A percentile compares a stretch with the other conserved stretches of the same genome.
Evolutionary conservation across 2,797 vertebrate genomes (phyloP).

Genomic region (Enteromius afrohamiltoni): DNA sequence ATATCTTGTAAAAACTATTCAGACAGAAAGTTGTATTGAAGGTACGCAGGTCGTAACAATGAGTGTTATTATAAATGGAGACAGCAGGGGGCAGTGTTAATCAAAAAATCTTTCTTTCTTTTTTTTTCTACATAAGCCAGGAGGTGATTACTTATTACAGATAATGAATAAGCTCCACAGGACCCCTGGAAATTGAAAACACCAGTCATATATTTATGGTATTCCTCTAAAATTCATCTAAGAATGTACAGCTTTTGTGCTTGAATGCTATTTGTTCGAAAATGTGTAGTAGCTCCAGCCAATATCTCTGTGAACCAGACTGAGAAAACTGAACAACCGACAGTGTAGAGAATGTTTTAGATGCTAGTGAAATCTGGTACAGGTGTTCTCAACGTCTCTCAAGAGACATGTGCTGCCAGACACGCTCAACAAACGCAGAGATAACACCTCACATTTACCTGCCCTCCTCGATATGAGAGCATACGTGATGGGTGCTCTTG

Average conservation of each 20-base stretch:
- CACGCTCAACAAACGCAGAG: conserved; percentile 15
- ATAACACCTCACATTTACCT: conserved; percentile 16
- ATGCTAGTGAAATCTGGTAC: conserved; percentile 38
- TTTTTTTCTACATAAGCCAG: conserved; percentile 7
- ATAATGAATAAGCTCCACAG: conserved; percentile 50
- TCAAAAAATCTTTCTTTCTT: conserved; percentile 1
- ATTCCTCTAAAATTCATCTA: conserved; percentile 2
- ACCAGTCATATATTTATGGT: background rate
- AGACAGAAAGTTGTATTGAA: background rate
- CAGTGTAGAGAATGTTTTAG: conserved; percentile 24
- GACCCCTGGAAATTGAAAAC: conserved; percentile 25
- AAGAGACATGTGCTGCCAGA: conserved; percentile 41
- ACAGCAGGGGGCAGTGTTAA: conserved; percentile 67
- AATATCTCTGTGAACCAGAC: conserved; percentile 56
- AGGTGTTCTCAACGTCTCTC: conserved; percentile 45
- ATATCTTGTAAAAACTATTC: conserved; percentile 22
- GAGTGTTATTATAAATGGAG: background rate
- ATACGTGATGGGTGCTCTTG: background rate
- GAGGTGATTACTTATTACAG: conserved; percentile 33
- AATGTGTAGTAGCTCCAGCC: conserved; percentile 27
- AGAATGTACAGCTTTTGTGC: background rate
- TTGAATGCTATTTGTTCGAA: conserved; percentile 1
- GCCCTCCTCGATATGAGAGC: background rate
- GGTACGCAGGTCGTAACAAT: background rate
- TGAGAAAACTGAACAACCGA: conserved; percentile 39